phyloP scores from a whole-genome alignment of 2,113 vertebrate genomes.

The Psephotus haematonotus region DNA sequence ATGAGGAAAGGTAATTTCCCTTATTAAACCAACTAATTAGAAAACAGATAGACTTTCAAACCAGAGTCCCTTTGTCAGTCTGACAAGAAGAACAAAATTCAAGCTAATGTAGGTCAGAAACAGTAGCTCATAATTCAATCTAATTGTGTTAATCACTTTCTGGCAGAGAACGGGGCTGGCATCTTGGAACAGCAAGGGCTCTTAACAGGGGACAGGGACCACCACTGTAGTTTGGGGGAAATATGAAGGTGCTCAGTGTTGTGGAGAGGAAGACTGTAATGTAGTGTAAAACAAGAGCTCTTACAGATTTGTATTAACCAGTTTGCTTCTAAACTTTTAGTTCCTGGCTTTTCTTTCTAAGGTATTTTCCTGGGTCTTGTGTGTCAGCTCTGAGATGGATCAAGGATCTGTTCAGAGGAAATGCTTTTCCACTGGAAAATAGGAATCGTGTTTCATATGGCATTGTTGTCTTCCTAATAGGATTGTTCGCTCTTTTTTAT shows the following conservation, averaged over 20 bases:
- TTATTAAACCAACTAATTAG: not conserved
- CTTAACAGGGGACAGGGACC: not conserved
- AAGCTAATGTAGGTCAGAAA: not conserved
- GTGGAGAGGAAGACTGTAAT: not conserved
- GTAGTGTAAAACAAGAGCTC: not conserved
- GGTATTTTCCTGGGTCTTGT: not conserved
- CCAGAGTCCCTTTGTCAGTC: not conserved
- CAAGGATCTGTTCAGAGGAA: not conserved
- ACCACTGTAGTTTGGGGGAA: not conserved
- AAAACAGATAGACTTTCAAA: not conserved
- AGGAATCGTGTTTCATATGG: not conserved
- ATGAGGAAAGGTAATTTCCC: not conserved
- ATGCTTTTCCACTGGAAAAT: not conserved
- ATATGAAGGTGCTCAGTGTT: not conserved
- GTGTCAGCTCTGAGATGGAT: not conserved
- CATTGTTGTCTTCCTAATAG: not conserved
- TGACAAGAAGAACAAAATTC: not conserved
- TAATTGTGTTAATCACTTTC: constrained; percentile 2
- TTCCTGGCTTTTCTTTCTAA: not conserved
- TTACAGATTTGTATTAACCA: not conserved
- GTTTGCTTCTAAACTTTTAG: not conserved
- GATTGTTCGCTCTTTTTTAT: not conserved
- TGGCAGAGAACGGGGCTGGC: not conserved
- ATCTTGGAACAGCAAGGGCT: rapidly evolving
- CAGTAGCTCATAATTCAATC: not conserved